Evolutionary conservation across 23 tunicate species (phyloP).

Genomic region (Botrylloides violaceus): DNA sequence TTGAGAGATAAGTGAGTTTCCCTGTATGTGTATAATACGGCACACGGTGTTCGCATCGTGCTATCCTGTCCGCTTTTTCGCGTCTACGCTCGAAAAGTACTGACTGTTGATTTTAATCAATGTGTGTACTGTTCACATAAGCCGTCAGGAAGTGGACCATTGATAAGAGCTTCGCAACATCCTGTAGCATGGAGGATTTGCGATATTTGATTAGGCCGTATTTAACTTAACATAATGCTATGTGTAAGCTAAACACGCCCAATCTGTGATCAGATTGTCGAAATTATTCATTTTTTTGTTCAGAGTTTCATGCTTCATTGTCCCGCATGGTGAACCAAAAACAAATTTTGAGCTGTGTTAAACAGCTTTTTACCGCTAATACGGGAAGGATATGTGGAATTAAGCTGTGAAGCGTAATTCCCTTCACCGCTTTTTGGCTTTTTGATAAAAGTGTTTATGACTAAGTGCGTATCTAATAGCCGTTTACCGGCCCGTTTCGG

Average conservation of each 20-base stretch:
- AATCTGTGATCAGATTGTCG: no score
- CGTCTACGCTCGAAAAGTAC: neutral
- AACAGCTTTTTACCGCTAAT: neutral
- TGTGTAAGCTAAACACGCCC: no score
- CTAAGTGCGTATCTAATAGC: conserved; percentile 1
- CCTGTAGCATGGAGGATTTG: conserved; percentile 15
- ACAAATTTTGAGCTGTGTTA: no score
- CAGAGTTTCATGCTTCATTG: no score
- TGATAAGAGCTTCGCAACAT: conserved; percentile 12
- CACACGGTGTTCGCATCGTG: neutral
- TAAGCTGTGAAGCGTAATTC: neutral
- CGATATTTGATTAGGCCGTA: neutral
- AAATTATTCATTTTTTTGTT: no score
- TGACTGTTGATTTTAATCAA: neutral
- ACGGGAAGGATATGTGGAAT: neutral
- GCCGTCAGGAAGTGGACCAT: conserved; percentile 10
- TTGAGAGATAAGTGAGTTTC: neutral
- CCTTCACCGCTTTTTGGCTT: neutral
- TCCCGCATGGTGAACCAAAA: no score
- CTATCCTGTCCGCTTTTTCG: neutral
- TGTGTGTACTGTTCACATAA: neutral
- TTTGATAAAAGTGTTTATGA: neutral
- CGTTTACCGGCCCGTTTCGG: conserved; percentile 3
- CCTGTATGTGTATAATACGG: neutral
- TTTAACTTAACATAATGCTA: no score